Percentiles rank a stretch among this genome's conserved stretches.
Conservation (phyloP, 1,140 invertebrate genomes). For the Dysdera silvatica region DNA sequence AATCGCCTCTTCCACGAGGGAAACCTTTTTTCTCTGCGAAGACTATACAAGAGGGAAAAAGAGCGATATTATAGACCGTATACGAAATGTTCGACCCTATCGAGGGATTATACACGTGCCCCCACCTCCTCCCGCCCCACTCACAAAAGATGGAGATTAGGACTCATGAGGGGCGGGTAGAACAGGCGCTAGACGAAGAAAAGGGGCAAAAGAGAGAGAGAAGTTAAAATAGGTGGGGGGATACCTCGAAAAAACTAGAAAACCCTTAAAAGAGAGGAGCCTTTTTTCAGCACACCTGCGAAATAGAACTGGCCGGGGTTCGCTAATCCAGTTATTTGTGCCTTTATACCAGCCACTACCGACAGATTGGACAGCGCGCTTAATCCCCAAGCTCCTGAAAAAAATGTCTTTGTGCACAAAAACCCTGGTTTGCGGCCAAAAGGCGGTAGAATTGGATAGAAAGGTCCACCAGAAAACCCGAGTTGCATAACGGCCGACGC, state of each 20-base stretch:
- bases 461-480: no score
- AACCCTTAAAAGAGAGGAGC: constrained; percentile 10
- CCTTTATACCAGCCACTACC: constrained; percentile 28
- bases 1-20: constrained; percentile 17
- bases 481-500: constrained; percentile 25
- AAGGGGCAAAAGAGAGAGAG: neutral
- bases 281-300: constrained; percentile 26
- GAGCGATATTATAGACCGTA: no score
- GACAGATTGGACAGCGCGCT: constrained; percentile 26
- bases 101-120: no score
- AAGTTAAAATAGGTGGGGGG: constrained; percentile 29
- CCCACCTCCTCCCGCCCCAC: no score
- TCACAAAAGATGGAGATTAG: constrained; percentile 27
- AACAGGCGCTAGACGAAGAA: no score
- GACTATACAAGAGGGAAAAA: constrained; percentile 26
- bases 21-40: neutral
- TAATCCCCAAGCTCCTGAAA: constrained; percentile 24
- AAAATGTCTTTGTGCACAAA: constrained; percentile 27
- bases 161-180: neutral
- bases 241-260: constrained; percentile 23
- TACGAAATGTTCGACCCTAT: no score
- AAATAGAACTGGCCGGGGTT: constrained; percentile 13
- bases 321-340: constrained; percentile 31
- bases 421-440: constrained; percentile 28
- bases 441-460: neutral